Evolutionary conservation across 2,113 vertebrate species (phyloP), one percentile per base, ranked within the genome.

Genomic region (Cyprinodon tularosa): DNA sequence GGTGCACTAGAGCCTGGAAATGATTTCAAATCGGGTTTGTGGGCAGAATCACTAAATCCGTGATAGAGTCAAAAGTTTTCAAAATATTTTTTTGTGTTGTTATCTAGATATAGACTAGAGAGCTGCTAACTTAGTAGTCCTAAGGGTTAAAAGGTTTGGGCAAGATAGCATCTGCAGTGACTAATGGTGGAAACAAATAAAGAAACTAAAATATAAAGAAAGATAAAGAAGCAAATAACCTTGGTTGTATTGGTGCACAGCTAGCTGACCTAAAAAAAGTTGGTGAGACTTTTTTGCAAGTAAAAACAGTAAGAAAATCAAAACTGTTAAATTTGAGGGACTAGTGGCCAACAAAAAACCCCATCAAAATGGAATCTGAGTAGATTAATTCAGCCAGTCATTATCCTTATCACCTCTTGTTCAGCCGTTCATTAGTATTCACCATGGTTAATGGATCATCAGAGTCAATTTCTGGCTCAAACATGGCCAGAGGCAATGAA

Each of bases 21-120:
- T 53, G n/a, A 72, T 63, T 71, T 69, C 38, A 40, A 72, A 42
- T 71, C 75, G 40, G 69, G 4, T 20, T 67, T 71, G 63, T 17
- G 38, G 66, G 72, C 59, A 66, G 42, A 76, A 81, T 73, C 50
- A 38, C 61, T 77, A 50, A 50, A 79, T 47, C 44, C 74, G 29
- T 4, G 14, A 3, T 50, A 29, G 7, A 22, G 20, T 40, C 29
- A 8, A 4, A 63, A 59, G 50, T 39, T 63, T 12, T 37, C 36
- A 44, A 74, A 63, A 53, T 2, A 15, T 64, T 68, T 78, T 68
- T 40, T 40, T 17, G 29, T 10, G 50, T 57, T n/a, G 1, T 57
- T 10, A 14, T 29, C 17, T 17, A 10, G 7, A 57, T 8, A 57
- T 8, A n/a, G 6, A 57, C 8, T n/a, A n/a, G 2, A 57, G 2